Base-by-base conservation (phyloP, 2,797 vertebrate species). In the Urophycis tenuis region DNA sequence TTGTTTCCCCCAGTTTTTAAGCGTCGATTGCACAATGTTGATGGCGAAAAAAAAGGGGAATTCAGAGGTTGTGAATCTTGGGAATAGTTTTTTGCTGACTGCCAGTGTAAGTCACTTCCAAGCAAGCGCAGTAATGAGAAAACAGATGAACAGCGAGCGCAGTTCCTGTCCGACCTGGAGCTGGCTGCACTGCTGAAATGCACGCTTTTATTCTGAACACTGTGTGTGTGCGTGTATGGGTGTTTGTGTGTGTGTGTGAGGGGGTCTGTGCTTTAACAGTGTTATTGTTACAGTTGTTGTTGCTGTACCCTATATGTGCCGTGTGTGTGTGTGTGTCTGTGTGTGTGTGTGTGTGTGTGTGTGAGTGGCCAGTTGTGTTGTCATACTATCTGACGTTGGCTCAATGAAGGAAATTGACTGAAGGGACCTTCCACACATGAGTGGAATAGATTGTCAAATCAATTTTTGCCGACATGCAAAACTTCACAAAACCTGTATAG, bases 131-230 rank as follows among this genome's bases (percentile, higher is more conserved):
- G 60, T 67, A 71, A 76, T 30, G 67, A 33, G 34, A 1, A 1
- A 74, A 72, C 77, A 78, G 35, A 73, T 74, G 72, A 74, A 22
- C 35, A 41, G 53, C 71, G 34, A 45, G 60, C 60, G 36, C 45
- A 74, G 34, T 49, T 34, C 49, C 71, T 39, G 69, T 70, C 67
- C 31, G 9, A 32, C 69, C 69, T 71, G 69, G 31, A 45, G 67
- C 32, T 71, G 75, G 70, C 30, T 71, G 75, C 45, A 39, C 11
- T 7, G 31, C 31, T 30, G 17, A 19, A 34, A 29, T 45, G 33
- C 32, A 67, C 5, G 1, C 8, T 60, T 60, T 8, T 60, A 60
- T 19, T 25, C 22, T 14, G 32, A 17, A 67, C 35, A 60, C 5
- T 36, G 71, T 72, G 71, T 72, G 71, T 72, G 71, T 36, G 33